Percentiles rank a stretch among this genome's conserved stretches.
Evolutionary conservation across 2,113 vertebrate genomes (phyloP).

Genomic region (Dasyprocta punctata): DNA sequence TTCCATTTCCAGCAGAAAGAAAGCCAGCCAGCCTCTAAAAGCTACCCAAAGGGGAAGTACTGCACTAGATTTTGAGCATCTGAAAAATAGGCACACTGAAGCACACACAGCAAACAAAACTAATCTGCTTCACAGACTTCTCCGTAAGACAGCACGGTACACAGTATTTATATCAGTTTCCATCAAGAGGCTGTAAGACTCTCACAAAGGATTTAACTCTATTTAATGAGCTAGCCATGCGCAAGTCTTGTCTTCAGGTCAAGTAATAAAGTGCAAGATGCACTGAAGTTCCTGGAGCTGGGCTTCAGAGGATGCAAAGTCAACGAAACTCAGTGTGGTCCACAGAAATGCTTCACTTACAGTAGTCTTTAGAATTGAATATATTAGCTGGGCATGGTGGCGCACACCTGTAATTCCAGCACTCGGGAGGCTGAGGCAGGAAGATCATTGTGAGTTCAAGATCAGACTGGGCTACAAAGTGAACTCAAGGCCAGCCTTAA

Average conservation of each 20-base stretch:
- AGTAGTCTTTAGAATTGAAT: no score
- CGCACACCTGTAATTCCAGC: no score
- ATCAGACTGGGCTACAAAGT: no score
- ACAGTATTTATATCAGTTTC: not conserved
- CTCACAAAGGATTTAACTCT: not conserved
- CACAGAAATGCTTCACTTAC: not conserved
- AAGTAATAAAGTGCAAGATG: not conserved
- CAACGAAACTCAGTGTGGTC: not conserved
- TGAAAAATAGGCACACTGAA: not conserved
- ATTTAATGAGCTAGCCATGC: not conserved
- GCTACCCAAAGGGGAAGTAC: not conserved
- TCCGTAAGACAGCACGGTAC: not conserved
- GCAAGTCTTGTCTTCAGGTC: not conserved
- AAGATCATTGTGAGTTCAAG: no score
- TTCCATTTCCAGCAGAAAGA: not conserved
- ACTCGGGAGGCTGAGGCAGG: no score
- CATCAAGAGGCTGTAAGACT: not conserved
- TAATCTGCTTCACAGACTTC: not conserved
- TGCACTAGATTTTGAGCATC: not conserved
- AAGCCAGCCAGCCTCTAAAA: not conserved
- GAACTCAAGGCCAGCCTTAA: no score
- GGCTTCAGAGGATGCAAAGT: not conserved
- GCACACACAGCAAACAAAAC: not conserved
- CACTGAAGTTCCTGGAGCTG: not conserved
- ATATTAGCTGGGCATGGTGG: no score